Base-by-base conservation (phyloP, 2,113 vertebrate species). In the Xiphophorus maculatus region DNA sequence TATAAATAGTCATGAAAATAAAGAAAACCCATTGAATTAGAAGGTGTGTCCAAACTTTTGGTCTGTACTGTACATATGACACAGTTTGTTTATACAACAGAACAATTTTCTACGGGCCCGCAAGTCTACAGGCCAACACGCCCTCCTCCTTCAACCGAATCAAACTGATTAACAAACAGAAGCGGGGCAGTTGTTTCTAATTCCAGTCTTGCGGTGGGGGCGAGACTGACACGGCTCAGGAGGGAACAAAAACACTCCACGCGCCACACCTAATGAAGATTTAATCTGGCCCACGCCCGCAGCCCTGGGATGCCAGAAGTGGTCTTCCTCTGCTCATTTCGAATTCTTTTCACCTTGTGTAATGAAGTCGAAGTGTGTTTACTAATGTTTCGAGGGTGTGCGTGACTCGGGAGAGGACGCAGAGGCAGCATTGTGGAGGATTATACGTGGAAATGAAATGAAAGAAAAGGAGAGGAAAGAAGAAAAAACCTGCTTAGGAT, bases 261-360 rank as follows among this genome's bases (percentile, higher is more conserved):
- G 69, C 17, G 66, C 64, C 40, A 74, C 75, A 83, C 74, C 84
- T 88, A 81, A 83, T 76, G 65, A 87, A 88, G 87, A 88, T 88
- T 91, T 89, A 83, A 90, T 89, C 89, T 83, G 32, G 66, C 78
- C 75, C 70, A 66, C 22, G 74, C 84, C 77, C 79, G 77, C 76
- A 80, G 83, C 73, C 27, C 17, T 60, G 58, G 79, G 84, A 88
- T 70, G 79, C 62, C 72, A 89, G 58, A 37, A 74, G 82, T 81
- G 79, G 78, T 69, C 73, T 70, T 87, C 74, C 78, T 87, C 79
- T 77, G 74, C 60, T 83, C 83, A 77, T 82, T 80, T 64, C 40
- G 63, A 76, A 81, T 88, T 87, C 70, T 71, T 84, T 77, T 80
- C 70, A 60, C 72, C 66, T 74, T 28, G 54, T 14, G 60, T 82